Evolutionary conservation across 2,888 invertebrate genomes (phyloP).

Genomic region (Schizaphis graminum): DNA sequence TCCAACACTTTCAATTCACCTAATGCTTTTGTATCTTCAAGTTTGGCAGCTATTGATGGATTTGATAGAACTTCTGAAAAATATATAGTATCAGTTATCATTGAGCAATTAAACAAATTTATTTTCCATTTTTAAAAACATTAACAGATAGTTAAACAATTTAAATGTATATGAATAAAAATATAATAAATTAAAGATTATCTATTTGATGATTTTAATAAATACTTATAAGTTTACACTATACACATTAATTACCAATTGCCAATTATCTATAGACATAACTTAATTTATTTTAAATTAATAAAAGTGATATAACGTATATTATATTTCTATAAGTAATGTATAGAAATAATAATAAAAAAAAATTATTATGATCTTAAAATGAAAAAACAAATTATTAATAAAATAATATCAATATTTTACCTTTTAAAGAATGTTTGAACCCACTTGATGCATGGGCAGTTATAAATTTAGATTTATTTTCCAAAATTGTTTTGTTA

Average conservation of each 20-base stretch:
- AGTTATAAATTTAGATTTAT: conserved; percentile 93
- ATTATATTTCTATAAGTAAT: not conserved
- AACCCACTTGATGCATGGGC: conserved; percentile 97
- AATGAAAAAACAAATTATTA: not conserved
- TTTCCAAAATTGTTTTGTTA: conserved; percentile 90
- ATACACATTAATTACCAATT: too few relatives aligned
- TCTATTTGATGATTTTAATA: not conserved
- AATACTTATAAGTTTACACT: too few relatives aligned
- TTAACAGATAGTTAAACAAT: not conserved
- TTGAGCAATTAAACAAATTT: not conserved
- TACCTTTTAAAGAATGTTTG: conserved; percentile 96
- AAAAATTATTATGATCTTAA: not conserved
- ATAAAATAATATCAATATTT: conserved; percentile 52
- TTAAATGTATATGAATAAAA: not conserved
- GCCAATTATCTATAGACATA: not conserved
- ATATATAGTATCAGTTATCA: not conserved
- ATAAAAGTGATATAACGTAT: not conserved
- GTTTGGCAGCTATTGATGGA: conserved; percentile 83
- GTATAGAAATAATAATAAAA: not conserved
- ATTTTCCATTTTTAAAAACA: not conserved
- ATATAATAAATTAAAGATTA: not conserved
- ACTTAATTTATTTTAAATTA: not conserved
- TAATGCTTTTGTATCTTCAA: conserved; percentile 97
- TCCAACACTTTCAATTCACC: conserved; percentile 93
- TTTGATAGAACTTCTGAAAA: conserved; percentile 86